These are phyloP conservation scores for Salvator merianae DNA, from an alignment of 2,113 vertebrate species.

Conservation along the genomic window DNA sequence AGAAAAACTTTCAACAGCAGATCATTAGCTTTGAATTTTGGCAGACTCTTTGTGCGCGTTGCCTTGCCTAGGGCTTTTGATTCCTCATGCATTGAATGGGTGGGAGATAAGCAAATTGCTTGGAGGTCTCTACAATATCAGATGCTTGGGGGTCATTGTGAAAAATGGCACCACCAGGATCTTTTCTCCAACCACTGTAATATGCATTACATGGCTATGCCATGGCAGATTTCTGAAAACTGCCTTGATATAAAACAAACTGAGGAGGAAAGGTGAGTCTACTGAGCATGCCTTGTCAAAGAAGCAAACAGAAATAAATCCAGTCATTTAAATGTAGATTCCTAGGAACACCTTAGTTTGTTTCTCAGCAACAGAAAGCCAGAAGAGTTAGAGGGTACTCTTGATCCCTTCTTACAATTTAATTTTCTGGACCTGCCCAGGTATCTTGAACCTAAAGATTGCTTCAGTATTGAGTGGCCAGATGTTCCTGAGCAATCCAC, in stretches of 20 bases:
- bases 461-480: neutral
- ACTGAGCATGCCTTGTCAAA: neutral
- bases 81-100: neutral
- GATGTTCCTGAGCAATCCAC: neutral
- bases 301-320: neutral
- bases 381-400: neutral
- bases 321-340: conserved; percentile 3
- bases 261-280: neutral
- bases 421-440: neutral
- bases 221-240: conserved; percentile 16
- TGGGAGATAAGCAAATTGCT: conserved; percentile 6
- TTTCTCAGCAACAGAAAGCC: neutral
- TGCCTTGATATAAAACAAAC: conserved; percentile 13
- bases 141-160: neutral
- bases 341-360: neutral
- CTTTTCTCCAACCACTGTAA: conserved; percentile 1
- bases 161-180: neutral
- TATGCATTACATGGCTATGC: accelerated
- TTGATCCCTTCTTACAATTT: neutral
- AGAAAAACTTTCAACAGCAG: conserved; percentile 10
- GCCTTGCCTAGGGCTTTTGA: neutral
- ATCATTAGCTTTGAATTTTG: conserved; percentile 1
- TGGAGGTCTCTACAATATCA: conserved; percentile 10
- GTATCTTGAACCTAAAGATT: neutral
- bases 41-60: neutral